Conservation (phyloP, 2,113 vertebrate species). For the Serilophus lunatus region DNA sequence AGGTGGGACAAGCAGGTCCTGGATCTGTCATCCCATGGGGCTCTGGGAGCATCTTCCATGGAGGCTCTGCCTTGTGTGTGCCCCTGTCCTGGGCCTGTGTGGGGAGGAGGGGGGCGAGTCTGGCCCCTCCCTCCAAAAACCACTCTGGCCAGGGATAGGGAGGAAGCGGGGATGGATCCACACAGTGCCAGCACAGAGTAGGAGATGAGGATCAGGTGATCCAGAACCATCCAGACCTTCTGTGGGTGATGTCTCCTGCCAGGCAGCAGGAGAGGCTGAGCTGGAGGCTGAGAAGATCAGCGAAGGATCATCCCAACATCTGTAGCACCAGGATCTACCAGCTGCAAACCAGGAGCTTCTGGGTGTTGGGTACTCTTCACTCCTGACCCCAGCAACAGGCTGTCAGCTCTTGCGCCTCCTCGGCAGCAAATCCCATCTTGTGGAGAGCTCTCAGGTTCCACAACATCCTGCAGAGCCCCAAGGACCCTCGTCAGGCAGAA, state of each 20-base stretch:
- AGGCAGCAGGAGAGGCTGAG: not conserved
- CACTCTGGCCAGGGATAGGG: not conserved
- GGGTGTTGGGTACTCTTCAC: rapidly evolving
- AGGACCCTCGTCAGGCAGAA: not conserved
- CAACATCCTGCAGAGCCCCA: not conserved
- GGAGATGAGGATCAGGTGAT: rapidly evolving
- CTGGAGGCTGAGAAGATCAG: not conserved
- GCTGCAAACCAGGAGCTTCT: not conserved
- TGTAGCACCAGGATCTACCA: not conserved
- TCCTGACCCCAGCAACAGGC: rapidly evolving
- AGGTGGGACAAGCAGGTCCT: not conserved
- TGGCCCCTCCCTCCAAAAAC: not conserved
- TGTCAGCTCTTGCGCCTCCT: not conserved
- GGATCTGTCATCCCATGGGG: not conserved
- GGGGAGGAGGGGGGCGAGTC: rapidly evolving
- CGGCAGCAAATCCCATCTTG: not conserved
- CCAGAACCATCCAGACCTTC: not conserved
- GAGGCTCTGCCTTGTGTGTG: rapidly evolving
- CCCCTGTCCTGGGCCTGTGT: rapidly evolving
- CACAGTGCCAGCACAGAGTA: rapidly evolving
- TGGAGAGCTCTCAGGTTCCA: not conserved
- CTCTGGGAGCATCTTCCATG: rapidly evolving
- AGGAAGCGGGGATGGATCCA: not conserved
- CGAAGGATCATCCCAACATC: not conserved
- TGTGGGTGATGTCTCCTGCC: not conserved